A percentile compares a stretch with the other conserved stretches of the same genome.
phyloP scores from a whole-genome alignment of 2,888 invertebrate species.

The Ditylenchus weischeri region DNA sequence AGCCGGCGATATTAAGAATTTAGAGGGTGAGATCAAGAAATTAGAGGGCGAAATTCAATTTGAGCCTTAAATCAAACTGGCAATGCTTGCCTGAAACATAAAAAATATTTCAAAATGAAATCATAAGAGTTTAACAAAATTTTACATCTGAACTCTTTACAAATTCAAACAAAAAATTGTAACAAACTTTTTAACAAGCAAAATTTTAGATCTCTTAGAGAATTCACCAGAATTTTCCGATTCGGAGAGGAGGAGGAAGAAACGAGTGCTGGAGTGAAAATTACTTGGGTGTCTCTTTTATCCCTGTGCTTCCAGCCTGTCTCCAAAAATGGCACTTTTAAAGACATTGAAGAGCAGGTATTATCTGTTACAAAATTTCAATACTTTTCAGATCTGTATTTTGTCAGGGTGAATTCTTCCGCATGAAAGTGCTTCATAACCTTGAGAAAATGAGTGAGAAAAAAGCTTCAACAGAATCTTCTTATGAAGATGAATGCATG shows the following conservation, averaged over 20 bases:
- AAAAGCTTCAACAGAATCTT: conserved; percentile 13
- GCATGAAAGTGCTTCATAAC: conserved; percentile 48
- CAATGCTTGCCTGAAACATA: too few relatives aligned
- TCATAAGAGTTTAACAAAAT: too few relatives aligned
- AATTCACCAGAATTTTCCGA: conserved; percentile 22
- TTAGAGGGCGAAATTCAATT: too few relatives aligned
- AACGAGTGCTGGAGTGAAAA: conserved; percentile 17
- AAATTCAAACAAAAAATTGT: too few relatives aligned
- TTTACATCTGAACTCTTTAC: too few relatives aligned
- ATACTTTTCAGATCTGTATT: conserved; percentile 10
- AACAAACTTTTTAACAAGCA: too few relatives aligned
- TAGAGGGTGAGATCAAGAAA: too few relatives aligned
- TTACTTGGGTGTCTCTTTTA: conserved; percentile 52
- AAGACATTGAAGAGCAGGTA: conserved; percentile 48
- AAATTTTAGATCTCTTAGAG: conserved; percentile 25
- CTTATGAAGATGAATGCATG: conserved; percentile 49
- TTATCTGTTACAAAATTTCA: too few relatives aligned
- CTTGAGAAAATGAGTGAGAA: conserved; percentile 37
- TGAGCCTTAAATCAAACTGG: too few relatives aligned
- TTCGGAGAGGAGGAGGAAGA: conserved; percentile 28
- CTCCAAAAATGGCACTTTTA: conserved; percentile 41
- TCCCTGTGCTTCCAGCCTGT: conserved; percentile 52
- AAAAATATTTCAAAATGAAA: too few relatives aligned
- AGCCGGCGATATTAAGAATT: too few relatives aligned
- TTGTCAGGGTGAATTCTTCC: conserved; percentile 51